Conservation (phyloP, 2,888 invertebrate genomes). For the Lithophane ornitopus region DNA sequence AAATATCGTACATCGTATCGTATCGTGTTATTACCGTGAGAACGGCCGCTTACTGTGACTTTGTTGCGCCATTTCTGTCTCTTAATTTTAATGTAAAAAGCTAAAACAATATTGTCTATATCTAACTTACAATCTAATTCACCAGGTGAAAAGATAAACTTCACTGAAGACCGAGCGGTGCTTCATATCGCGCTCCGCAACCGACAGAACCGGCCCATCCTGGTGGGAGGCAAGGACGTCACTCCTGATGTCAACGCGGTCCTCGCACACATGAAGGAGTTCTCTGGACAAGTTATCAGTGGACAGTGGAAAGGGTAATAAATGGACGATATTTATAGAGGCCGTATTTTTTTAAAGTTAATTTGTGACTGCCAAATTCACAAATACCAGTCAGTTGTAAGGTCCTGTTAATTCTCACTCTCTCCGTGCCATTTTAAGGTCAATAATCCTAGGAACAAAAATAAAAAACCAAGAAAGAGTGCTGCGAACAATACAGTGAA, state of each 20-base stretch:
- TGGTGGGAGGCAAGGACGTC: slow-evolving; percentile 94
- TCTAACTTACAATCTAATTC: background rate
- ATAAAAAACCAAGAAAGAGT: too few relatives aligned
- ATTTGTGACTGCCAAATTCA: background rate
- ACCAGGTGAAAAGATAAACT: slow-evolving; percentile 98
- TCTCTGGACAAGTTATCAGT: slow-evolving; percentile 94
- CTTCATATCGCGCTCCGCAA: slow-evolving; percentile 98
- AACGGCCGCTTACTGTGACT: too few relatives aligned
- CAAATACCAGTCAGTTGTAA: background rate
- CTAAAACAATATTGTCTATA: too few relatives aligned
- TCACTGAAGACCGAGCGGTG: slow-evolving; percentile 99
- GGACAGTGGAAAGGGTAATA: slow-evolving; percentile 93
- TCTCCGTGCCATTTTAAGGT: too few relatives aligned
- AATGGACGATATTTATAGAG: background rate
- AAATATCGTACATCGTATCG: too few relatives aligned
- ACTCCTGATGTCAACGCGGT: slow-evolving; percentile 98
- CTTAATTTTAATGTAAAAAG: too few relatives aligned
- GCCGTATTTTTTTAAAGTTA: background rate
- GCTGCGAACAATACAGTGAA: too few relatives aligned
- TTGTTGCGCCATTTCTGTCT: too few relatives aligned
- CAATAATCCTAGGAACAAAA: too few relatives aligned
- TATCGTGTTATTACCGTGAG: too few relatives aligned
- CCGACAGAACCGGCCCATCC: slow-evolving; percentile 94
- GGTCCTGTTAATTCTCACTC: too few relatives aligned
- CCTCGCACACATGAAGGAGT: slow-evolving; percentile 98